Evolutionary conservation across 2,113 vertebrate genomes (phyloP), one percentile per base, ranked within the genome.

Genomic region (Synchiropus splendidus): DNA sequence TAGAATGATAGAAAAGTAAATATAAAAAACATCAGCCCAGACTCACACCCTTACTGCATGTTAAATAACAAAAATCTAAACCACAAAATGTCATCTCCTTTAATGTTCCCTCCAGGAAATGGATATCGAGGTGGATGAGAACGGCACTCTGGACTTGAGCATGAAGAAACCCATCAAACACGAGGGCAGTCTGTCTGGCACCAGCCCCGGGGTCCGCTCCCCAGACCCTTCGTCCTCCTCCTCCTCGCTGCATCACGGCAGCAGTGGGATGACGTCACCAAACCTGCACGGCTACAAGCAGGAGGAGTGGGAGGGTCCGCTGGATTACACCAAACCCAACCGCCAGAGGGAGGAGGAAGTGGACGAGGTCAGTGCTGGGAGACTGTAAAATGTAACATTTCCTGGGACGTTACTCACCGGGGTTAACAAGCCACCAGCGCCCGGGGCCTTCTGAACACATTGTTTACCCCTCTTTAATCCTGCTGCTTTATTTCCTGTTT

Each of bases 241-340:
- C 15, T 79, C 82, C 3, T 78, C 89, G 4, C 85, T 88, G 52
- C 86, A 87, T 77, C 92, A 89, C 39, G 79, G 88, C 1, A 89
- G 88, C 83, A 92, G 89, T 47, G 88, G 87, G 56, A 85, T 94
- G 87, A 89, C 90, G 21, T 93, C 92, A 1, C 90, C 92, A 2
- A 91, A 84, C 66, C 83, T 88, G 33, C 91, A 89, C 54, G 53
- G 84, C 37, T 90, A 95, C 70, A 94, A 92, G 54, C 94, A 94
- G 80, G 94, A 98, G 16, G 91, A 92, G 16, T 97, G 92, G 91
- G 95, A 96, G 36, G 91, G 92, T 2, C 94, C 94, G 33, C 87
- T 98, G 52, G 95, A 98, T 82, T 97, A 96, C 79, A 98, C 95
- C 6, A 98, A 97, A 80, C 89, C 92, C 63, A 94, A 91, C 71